Evolutionary conservation across 2,888 invertebrate genomes (phyloP).

Genomic region (Chironomus tentans): DNA sequence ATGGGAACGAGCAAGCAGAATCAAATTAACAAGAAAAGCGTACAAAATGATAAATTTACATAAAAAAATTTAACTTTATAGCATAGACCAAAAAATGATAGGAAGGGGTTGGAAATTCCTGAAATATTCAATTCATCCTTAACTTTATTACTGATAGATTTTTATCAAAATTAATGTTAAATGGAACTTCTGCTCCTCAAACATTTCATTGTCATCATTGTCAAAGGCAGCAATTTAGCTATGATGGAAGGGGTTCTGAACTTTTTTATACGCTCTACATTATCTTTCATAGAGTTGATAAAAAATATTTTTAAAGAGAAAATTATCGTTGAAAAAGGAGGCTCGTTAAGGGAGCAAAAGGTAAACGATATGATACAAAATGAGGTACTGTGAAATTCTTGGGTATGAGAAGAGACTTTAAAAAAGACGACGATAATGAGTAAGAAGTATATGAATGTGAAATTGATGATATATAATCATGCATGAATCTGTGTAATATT

Average conservation of each 20-base stretch:
- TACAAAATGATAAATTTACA: neutral
- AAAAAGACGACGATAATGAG: no score
- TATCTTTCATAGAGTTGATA: neutral
- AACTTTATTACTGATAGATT: neutral
- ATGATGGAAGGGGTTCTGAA: neutral
- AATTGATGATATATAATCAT: no score
- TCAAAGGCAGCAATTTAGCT: neutral
- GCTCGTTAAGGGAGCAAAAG: neutral
- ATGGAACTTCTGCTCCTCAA: neutral
- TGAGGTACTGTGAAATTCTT: neutral
- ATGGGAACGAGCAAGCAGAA: neutral
- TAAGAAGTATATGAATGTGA: no score
- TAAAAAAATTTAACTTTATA: neutral
- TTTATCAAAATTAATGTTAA: neutral
- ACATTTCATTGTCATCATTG: neutral
- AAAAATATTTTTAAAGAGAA: no score
- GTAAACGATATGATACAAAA: neutral
- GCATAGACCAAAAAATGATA: no score
- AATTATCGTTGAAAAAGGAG: neutral
- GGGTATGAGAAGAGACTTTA: no score
- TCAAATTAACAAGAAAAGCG: neutral
- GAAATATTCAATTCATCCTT: neutral
- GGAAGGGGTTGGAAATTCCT: no score
- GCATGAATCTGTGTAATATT: no score
- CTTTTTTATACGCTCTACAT: neutral